Conservation (phyloP, 2,888 invertebrate genomes). For the Iselma pallidipennis region DNA sequence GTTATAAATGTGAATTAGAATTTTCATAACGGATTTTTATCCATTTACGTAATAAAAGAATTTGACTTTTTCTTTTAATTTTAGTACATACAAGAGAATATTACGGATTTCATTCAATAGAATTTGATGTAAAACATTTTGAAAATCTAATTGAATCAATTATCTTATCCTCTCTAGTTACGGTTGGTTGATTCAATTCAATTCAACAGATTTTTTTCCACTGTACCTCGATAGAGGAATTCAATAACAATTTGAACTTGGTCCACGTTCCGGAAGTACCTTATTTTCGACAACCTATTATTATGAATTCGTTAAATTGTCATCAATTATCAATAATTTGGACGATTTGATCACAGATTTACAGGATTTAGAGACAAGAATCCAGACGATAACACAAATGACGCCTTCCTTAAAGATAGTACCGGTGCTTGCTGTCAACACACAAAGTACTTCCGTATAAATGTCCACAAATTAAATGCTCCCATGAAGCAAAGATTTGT, state of each 20-base stretch:
- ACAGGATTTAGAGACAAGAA: too few relatives aligned
- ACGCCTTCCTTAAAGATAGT: too few relatives aligned
- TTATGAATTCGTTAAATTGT: too few relatives aligned
- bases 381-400: too few relatives aligned
- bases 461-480: conserved; percentile 7
- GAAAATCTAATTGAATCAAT: not conserved
- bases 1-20: not conserved
- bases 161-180: not conserved
- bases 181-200: not conserved
- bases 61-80: not conserved
- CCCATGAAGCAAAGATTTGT: conserved; percentile 4
- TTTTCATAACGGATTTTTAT: not conserved
- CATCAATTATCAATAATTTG: too few relatives aligned
- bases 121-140: not conserved
- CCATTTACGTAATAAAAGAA: not conserved
- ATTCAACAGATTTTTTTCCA: not conserved
- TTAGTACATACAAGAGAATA: not conserved
- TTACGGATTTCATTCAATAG: not conserved
- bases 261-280: too few relatives aligned
- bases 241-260: too few relatives aligned
- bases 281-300: too few relatives aligned
- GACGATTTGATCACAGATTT: too few relatives aligned
- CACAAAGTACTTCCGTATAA: conserved; percentile 1
- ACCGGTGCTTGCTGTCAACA: not conserved
- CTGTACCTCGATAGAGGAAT: not conserved